Conservation (phyloP, 2,113 vertebrate species). For the Neopipo cinnamomea region DNA sequence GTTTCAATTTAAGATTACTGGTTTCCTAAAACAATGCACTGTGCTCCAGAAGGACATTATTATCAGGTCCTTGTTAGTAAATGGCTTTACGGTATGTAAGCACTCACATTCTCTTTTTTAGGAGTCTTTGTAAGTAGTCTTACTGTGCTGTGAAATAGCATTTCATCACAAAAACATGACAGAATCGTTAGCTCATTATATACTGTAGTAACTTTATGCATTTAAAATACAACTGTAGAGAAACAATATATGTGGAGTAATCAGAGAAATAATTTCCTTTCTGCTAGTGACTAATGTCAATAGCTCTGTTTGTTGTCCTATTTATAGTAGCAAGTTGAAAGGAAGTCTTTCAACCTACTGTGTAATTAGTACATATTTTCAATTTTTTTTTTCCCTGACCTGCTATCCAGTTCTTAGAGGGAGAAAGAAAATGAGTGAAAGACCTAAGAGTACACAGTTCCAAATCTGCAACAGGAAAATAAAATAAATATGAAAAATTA, state of each 20-base stretch:
- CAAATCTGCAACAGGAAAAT: neutral
- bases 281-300: neutral
- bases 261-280: neutral
- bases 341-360: conserved; percentile 15
- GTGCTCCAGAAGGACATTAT: neutral
- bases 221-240: neutral
- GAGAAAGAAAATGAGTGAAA: conserved; percentile 7
- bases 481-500: conserved; percentile 64
- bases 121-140: neutral
- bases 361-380: neutral
- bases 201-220: neutral
- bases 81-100: neutral
- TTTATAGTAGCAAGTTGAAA: neutral
- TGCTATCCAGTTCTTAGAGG: neutral
- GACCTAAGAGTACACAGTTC: neutral
- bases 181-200: neutral
- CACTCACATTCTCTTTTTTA: neutral
- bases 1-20: conserved; percentile 33
- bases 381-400: neutral
- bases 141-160: neutral
- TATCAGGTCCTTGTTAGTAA: neutral
- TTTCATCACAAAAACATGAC: neutral
- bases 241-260: neutral
- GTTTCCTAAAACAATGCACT: conserved; percentile 22
- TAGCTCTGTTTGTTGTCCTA: neutral